Evolutionary conservation across 2,113 vertebrate genomes (phyloP).

Genomic region (Glaucomys volans): DNA sequence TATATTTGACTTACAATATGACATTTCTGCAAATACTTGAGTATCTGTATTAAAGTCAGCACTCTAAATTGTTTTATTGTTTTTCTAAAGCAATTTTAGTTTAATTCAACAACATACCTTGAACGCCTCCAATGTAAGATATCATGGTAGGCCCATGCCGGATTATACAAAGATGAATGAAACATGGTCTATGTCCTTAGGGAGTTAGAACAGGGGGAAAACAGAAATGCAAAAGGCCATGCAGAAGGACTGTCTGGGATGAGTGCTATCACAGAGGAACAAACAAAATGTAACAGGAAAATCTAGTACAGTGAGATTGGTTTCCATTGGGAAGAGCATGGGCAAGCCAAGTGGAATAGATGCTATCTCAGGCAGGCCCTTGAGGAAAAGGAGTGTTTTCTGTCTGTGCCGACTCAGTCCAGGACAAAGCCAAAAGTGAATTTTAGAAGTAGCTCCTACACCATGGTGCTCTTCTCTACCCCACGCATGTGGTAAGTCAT

Average conservation of each 20-base stretch:
- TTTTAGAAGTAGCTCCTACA: slow-evolving; percentile 56
- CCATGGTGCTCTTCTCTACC: neutral
- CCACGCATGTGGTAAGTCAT: slow-evolving; percentile 53
- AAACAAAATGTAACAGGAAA: neutral
- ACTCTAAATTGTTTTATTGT: slow-evolving; percentile 17
- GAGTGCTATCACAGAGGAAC: neutral
- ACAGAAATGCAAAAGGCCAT: neutral
- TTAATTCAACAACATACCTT: slow-evolving; percentile 12
- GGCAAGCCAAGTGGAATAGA: neutral
- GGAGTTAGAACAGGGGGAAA: neutral
- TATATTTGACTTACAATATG: slow-evolving; percentile 10
- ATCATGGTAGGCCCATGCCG: neutral
- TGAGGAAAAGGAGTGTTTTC: neutral
- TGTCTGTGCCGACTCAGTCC: slow-evolving; percentile 33
- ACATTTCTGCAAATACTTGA: slow-evolving; percentile 55
- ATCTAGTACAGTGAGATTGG: neutral
- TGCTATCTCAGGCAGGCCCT: neutral
- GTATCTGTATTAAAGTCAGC: neutral
- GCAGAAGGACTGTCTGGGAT: neutral
- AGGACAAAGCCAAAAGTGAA: slow-evolving; percentile 61
- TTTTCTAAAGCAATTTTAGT: slow-evolving; percentile 50
- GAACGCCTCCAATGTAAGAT: neutral
- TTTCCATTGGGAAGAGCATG: neutral
- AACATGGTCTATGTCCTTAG: neutral
- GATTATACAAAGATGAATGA: neutral